Percentiles rank a stretch among this genome's conserved stretches.
These are phyloP conservation scores for Sipha flava DNA, from an alignment of 1,140 invertebrate species.

Conservation along the genomic window DNA sequence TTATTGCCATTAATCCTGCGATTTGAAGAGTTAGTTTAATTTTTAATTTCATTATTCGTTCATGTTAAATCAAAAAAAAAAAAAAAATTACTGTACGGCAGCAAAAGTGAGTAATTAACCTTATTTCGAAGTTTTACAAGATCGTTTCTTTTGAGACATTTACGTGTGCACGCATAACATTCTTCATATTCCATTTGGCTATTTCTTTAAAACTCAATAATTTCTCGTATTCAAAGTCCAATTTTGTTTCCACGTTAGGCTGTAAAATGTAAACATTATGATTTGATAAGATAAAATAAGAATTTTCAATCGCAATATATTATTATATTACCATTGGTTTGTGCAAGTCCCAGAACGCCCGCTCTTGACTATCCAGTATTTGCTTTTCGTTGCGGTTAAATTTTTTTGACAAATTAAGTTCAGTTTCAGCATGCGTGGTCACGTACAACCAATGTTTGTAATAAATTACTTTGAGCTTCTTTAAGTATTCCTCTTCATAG, in stretches of 20 bases:
- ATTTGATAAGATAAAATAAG: not conserved
- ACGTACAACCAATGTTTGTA: slow-evolving; percentile 99
- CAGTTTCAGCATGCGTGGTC: slow-evolving; percentile 84
- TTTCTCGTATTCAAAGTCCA: slow-evolving; percentile 95
- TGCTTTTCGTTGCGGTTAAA: slow-evolving; percentile 95
- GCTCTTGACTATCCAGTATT: slow-evolving; percentile 94
- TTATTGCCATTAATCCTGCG: too few relatives aligned
- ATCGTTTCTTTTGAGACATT: too few relatives aligned
- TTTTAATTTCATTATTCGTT: too few relatives aligned
- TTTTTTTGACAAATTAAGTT: slow-evolving; percentile 94
- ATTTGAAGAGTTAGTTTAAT: too few relatives aligned
- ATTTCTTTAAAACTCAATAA: slow-evolving; percentile 45
- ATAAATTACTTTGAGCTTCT: slow-evolving; percentile 97
- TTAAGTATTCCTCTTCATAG: slow-evolving; percentile 96
- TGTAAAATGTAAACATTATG: slow-evolving; percentile 44
- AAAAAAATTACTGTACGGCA: too few relatives aligned
- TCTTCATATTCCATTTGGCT: too few relatives aligned
- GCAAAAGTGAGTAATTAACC: too few relatives aligned
- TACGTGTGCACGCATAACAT: too few relatives aligned
- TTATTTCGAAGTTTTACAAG: too few relatives aligned
- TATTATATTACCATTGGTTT: slow-evolving; percentile 72
- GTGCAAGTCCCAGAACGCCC: slow-evolving; percentile 99
- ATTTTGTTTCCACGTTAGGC: slow-evolving; percentile 98
- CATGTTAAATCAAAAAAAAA: too few relatives aligned
- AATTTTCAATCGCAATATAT: not conserved